These are phyloP conservation scores for Zoanthus sansibaricus DNA, from an alignment of 92 coral and sea anemone species.

Conservation along the genomic window DNA sequence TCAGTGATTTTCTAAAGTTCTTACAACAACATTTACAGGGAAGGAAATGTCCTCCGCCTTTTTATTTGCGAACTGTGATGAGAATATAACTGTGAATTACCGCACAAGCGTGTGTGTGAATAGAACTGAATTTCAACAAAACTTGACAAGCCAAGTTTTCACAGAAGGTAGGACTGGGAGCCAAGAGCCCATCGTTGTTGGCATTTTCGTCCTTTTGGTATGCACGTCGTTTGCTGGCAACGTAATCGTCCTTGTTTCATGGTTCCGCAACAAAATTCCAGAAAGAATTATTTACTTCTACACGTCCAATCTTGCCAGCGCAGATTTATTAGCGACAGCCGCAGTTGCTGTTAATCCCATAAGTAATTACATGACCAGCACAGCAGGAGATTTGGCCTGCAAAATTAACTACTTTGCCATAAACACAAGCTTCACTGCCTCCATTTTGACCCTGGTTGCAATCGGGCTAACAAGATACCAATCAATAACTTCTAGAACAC, in stretches of 20 bases:
- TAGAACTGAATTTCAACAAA: neutral
- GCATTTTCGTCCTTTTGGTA: neutral
- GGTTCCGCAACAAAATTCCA: conserved; percentile 9
- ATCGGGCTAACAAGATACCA: neutral
- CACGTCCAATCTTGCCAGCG: too few relatives aligned
- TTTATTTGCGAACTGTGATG: neutral
- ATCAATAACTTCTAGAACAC: neutral
- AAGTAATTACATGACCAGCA: too few relatives aligned
- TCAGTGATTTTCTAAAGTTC: too few relatives aligned
- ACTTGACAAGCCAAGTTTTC: neutral
- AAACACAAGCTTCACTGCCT: neutral
- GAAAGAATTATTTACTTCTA: neutral
- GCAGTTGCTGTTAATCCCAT: neutral
- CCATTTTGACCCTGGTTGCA: too few relatives aligned
- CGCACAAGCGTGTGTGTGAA: neutral
- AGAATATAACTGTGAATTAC: neutral
- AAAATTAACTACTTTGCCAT: neutral
- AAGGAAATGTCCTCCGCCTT: neutral
- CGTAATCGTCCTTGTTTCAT: neutral
- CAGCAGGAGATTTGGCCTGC: neutral
- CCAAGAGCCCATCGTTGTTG: neutral
- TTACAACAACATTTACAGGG: too few relatives aligned
- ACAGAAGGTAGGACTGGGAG: too few relatives aligned
- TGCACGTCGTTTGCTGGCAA: neutral
- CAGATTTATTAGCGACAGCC: neutral